Conservation (phyloP, 92 coral and sea anemone genomes). For the Actinernus sp. region DNA sequence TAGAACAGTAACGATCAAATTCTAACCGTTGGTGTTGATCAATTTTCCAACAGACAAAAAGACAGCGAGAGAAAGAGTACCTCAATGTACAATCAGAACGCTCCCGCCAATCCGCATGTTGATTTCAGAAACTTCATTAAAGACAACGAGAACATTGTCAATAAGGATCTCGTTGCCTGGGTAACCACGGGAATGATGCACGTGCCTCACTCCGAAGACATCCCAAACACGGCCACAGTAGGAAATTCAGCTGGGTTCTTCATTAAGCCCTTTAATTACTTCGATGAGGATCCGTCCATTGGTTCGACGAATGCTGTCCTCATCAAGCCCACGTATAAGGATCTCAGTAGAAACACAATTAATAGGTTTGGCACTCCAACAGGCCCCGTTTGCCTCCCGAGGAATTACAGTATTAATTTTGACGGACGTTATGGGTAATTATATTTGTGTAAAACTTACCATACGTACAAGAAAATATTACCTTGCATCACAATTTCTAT, state of each 20-base stretch:
- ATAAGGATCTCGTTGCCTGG: conserved; percentile 71
- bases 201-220: conserved; percentile 79
- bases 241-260: conserved; percentile 78
- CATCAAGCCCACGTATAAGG: conserved; percentile 53
- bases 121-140: conserved; percentile 37
- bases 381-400: conserved; percentile 29
- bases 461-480: no score
- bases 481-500: no score
- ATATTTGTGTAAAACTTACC: no score
- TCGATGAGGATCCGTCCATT: conserved; percentile 86
- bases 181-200: conserved; percentile 74
- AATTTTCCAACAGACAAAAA: conserved; percentile 17
- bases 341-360: conserved; percentile 7
- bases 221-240: conserved; percentile 74
- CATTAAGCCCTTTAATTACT: conserved; percentile 88
- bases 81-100: conserved; percentile 52
- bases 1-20: no score
- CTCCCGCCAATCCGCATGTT: conserved; percentile 38
- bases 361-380: conserved; percentile 40
- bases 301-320: conserved; percentile 76
- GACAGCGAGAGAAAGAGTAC: conserved; percentile 41
- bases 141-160: conserved; percentile 53
- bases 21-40: no score
- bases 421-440: conserved; percentile 7
- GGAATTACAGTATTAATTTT: conserved; percentile 6